phyloP scores from a whole-genome alignment of 1,140 invertebrate species.

The Drepana arcuata region DNA sequence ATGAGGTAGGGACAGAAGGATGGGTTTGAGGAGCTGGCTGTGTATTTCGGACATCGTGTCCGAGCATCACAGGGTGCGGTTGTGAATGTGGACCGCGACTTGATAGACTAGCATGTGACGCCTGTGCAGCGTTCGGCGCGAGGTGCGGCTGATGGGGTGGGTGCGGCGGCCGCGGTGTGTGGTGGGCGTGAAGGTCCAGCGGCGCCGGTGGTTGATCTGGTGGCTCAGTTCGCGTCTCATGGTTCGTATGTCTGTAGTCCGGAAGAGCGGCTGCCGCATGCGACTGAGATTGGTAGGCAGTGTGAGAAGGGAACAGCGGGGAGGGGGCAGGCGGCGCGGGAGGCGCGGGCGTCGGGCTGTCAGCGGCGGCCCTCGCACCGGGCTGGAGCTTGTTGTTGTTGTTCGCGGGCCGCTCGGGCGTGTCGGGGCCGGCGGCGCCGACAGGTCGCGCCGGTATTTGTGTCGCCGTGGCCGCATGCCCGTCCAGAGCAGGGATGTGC shows the following conservation, averaged over 20 bases:
- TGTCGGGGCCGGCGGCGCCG: slow-evolving; percentile 54
- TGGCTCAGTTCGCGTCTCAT: slow-evolving; percentile 70
- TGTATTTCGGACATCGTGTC: slow-evolving; percentile 53
- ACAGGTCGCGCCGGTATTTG: slow-evolving; percentile 45
- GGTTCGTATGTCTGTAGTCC: slow-evolving; percentile 64
- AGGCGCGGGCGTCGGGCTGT: slow-evolving; percentile 55
- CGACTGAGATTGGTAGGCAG: slow-evolving; percentile 78
- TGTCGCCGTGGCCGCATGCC: slow-evolving; percentile 49
- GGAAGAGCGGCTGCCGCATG: slow-evolving; percentile 80
- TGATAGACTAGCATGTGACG: slow-evolving; percentile 44
- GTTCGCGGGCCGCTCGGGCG: slow-evolving; percentile 73
- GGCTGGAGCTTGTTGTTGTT: slow-evolving; percentile 85
- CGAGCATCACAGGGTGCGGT: slow-evolving; percentile 66
- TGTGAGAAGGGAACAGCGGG: slow-evolving; percentile 50
- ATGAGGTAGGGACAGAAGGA: slow-evolving; percentile 73
- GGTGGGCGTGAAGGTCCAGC: slow-evolving; percentile 65
- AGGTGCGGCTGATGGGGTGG: slow-evolving; percentile 40
- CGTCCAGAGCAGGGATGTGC: slow-evolving; percentile 52
- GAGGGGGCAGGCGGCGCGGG: slow-evolving; percentile 49
- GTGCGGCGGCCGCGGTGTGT: slow-evolving; percentile 55
- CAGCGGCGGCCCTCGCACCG: slow-evolving; percentile 73
- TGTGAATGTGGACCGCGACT: slow-evolving; percentile 65
- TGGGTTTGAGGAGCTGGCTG: slow-evolving; percentile 48
- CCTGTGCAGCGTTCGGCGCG: slow-evolving; percentile 41
- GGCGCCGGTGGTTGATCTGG: slow-evolving; percentile 60